Evolutionary conservation across 2,888 invertebrate species (phyloP).

Genomic region (Drosophila trichaetosa): DNA sequence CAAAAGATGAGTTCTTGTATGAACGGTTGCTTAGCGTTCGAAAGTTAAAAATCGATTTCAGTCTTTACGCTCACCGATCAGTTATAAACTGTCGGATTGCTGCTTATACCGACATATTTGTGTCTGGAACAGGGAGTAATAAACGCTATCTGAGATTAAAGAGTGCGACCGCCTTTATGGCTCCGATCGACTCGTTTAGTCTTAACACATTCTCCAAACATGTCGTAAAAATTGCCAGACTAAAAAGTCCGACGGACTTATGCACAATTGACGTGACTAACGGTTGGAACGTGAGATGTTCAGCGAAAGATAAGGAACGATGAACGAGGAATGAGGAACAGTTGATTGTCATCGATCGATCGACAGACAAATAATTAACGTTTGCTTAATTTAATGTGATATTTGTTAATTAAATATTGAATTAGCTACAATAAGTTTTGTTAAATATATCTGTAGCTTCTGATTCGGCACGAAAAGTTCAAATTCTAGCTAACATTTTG

Average conservation of each 20-base stretch:
- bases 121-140: conserved; percentile 5
- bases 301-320: neutral
- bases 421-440: neutral
- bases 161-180: conserved; percentile 39
- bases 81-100: neutral
- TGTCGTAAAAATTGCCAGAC: conserved; percentile 44
- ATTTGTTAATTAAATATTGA: neutral
- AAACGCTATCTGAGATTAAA: conserved; percentile 44
- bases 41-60: neutral
- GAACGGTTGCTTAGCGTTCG: neutral
- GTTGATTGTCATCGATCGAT: conserved; percentile 35
- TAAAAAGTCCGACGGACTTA: conserved; percentile 42
- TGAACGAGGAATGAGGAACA: conserved; percentile 15
- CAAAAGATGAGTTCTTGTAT: neutral
- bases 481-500: neutral
- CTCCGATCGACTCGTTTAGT: neutral
- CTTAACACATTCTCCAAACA: conserved; percentile 10
- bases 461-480: neutral
- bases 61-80: conserved; percentile 5
- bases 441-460: neutral
- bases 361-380: conserved; percentile 36
- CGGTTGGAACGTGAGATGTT: conserved; percentile 14
- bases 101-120: conserved; percentile 31
- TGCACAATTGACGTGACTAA: conserved; percentile 70
- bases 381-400: conserved; percentile 22